Evolutionary conservation across 2,113 vertebrate species (phyloP).

Genomic region (Thunnus thynnus): DNA sequence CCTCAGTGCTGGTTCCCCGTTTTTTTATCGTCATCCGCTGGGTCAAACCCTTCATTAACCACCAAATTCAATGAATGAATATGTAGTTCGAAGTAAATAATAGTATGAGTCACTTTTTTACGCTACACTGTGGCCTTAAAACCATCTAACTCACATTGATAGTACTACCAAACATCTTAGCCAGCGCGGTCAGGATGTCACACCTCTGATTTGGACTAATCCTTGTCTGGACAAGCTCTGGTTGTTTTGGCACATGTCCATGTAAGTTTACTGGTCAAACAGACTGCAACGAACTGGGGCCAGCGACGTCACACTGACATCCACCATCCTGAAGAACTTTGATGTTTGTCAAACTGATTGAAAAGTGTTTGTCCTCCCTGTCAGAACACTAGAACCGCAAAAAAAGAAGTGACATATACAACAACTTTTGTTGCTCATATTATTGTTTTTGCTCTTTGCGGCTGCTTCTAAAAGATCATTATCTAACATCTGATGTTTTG

Average conservation of each 20-base stretch:
- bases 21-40: neutral
- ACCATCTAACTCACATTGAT: neutral
- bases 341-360: neutral
- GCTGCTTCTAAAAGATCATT: neutral
- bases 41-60: slow-evolving; percentile 27
- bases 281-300: slow-evolving; percentile 8
- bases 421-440: neutral
- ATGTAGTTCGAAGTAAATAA: neutral
- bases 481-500: slow-evolving; percentile 38
- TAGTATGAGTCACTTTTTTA: neutral
- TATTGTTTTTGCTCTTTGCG: neutral
- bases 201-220: slow-evolving; percentile 52
- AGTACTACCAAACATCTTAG: neutral
- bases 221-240: slow-evolving; percentile 42
- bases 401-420: neutral
- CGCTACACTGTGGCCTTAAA: neutral
- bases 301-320: slow-evolving; percentile 16
- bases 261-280: slow-evolving; percentile 24
- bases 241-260: slow-evolving; percentile 18
- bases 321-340: slow-evolving; percentile 15
- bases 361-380: neutral
- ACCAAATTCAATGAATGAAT: slow-evolving; percentile 25
- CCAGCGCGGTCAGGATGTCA: slow-evolving; percentile 27
- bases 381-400: neutral
- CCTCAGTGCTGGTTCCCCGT: neutral